phyloP scores from a whole-genome alignment of 2,888 invertebrate species.

The Lagria hirta region DNA sequence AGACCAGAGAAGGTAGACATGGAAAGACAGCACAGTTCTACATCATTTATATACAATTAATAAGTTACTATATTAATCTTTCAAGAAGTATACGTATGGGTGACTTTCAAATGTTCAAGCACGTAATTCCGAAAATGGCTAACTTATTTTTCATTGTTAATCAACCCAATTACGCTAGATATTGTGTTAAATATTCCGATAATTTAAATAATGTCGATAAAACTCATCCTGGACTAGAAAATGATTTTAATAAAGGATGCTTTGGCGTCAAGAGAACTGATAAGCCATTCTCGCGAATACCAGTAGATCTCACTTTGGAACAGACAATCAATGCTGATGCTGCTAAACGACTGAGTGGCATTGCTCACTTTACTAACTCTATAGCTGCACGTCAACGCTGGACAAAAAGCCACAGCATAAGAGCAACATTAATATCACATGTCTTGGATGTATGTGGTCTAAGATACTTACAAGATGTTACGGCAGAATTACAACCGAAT shows the following conservation, averaged over 20 bases:
- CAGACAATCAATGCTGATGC: slow-evolving; percentile 40
- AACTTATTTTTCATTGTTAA: too few relatives aligned
- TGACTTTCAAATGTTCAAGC: too few relatives aligned
- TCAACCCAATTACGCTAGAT: too few relatives aligned
- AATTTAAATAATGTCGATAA: slow-evolving; percentile 15
- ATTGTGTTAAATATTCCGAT: too few relatives aligned
- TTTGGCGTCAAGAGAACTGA: slow-evolving; percentile 35
- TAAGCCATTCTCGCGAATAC: slow-evolving; percentile 33
- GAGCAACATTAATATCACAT: slow-evolving; percentile 33
- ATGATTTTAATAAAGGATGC: slow-evolving; percentile 26
- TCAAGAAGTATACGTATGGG: too few relatives aligned
- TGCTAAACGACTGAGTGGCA: slow-evolving; percentile 33
- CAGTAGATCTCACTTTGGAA: slow-evolving; percentile 33
- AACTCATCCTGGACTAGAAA: slow-evolving; percentile 31
- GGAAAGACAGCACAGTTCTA: too few relatives aligned
- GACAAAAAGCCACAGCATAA: slow-evolving; percentile 32
- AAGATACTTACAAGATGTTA: slow-evolving; percentile 27
- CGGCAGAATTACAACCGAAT: slow-evolving; percentile 25
- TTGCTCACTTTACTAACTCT: slow-evolving; percentile 33
- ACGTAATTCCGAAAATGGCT: too few relatives aligned
- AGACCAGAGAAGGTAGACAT: too few relatives aligned
- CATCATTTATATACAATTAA: too few relatives aligned
- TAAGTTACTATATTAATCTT: too few relatives aligned
- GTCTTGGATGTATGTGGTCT: slow-evolving; percentile 23
- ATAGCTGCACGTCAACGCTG: slow-evolving; percentile 38